Evolutionary conservation across 2,113 vertebrate species (phyloP).

Genomic region (Gopherus evgoodei): DNA sequence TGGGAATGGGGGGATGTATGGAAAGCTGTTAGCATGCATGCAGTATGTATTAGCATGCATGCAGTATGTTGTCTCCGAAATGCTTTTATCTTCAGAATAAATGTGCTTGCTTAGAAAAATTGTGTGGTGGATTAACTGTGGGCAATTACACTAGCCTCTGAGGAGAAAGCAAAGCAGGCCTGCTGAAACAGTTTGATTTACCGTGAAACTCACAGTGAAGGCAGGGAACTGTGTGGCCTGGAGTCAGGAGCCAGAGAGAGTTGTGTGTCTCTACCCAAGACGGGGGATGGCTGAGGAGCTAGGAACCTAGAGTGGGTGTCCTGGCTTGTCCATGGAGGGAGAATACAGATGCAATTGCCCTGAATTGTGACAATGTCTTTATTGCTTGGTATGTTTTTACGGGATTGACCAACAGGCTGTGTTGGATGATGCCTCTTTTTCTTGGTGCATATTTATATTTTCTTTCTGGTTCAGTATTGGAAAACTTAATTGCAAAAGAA

Average conservation of each 20-base stretch:
- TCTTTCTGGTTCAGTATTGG: not conserved
- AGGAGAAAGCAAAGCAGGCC: not conserved
- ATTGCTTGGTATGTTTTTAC: not conserved
- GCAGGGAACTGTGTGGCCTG: not conserved
- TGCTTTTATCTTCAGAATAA: no score
- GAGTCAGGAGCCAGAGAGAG: not conserved
- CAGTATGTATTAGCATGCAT: no score
- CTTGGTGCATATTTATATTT: not conserved
- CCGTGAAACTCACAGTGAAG: not conserved
- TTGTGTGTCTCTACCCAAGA: not conserved
- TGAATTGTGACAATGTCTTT: not conserved
- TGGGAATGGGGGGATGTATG: no score
- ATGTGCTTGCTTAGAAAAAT: not conserved
- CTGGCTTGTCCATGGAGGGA: not conserved
- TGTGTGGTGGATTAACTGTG: not conserved
- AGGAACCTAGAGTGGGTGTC: not conserved
- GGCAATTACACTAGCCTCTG: not conserved
- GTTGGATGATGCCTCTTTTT: not conserved
- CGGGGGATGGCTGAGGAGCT: not conserved
- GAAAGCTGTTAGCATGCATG: no score
- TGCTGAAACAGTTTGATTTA: not conserved
- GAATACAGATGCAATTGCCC: not conserved
- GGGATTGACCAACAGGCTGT: not conserved
- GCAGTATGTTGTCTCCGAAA: no score
- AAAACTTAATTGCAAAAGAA: constrained; percentile 3